Percentiles rank a stretch among this genome's conserved stretches.
Conservation (phyloP, 2,797 vertebrate species). For the Anisognathus igniventris region DNA sequence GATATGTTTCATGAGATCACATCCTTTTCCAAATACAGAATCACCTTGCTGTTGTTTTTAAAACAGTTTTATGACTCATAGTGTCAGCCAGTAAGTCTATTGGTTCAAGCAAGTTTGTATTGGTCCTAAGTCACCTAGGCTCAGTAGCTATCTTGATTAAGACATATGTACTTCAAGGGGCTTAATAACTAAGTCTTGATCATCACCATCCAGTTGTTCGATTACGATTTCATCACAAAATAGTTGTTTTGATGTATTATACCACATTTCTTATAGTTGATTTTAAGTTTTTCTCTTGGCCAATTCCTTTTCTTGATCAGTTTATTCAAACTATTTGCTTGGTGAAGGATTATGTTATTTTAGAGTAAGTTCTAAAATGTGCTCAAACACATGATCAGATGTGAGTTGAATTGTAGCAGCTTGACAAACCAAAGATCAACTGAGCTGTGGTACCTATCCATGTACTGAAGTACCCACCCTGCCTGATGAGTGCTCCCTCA, state of each 20-base stretch:
- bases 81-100: neutral
- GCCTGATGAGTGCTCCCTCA: neutral
- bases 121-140: neutral
- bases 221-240: neutral
- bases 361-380: neutral
- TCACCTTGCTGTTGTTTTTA: neutral
- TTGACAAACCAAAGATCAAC: neutral
- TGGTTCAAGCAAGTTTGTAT: neutral
- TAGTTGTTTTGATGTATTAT: neutral
- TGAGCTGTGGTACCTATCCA: neutral
- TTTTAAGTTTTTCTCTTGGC: neutral
- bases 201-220: neutral
- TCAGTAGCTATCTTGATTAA: neutral
- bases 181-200: neutral
- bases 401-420: neutral
- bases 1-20: neutral
- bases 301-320: neutral
- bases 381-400: neutral
- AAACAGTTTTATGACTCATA: neutral
- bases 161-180: neutral
- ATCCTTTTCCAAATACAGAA: neutral
- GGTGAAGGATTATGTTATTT: neutral
- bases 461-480: fast-evolving
- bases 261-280: neutral
- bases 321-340: neutral